Evolutionary conservation across 30 jellyfish, hydroid and myxozoan genomes (phyloP).

Genomic region (Turritopsis rubra): DNA sequence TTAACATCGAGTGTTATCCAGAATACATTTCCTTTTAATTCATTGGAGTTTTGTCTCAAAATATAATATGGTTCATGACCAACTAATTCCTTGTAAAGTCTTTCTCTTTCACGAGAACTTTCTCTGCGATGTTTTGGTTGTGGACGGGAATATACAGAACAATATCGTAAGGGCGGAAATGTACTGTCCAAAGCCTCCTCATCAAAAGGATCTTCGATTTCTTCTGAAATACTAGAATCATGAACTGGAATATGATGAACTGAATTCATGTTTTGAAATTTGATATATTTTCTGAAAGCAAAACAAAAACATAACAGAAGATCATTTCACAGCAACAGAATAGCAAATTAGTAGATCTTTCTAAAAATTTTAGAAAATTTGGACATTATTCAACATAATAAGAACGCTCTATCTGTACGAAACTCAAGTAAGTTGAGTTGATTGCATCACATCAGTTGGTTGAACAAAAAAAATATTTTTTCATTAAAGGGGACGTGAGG

Average conservation of each 20-base stretch:
- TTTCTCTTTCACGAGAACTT: slow-evolving; percentile 31
- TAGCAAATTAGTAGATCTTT: too few species aligned
- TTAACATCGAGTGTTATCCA: slow-evolving; percentile 34
- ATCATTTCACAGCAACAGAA: neutral
- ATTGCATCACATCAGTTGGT: too few species aligned
- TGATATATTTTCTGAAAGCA: neutral
- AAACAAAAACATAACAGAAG: neutral
- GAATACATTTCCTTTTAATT: slow-evolving; percentile 4
- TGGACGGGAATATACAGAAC: slow-evolving; percentile 20
- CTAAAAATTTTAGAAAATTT: too few species aligned
- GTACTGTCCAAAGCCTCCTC: slow-evolving; percentile 36
- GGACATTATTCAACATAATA: too few species aligned
- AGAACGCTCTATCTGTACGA: too few species aligned
- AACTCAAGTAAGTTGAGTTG: too few species aligned
- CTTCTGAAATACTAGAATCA: slow-evolving; percentile 9
- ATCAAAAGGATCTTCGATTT: slow-evolving; percentile 27
- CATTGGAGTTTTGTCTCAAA: neutral
- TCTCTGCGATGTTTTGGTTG: slow-evolving; percentile 21
- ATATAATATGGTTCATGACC: slow-evolving; percentile 38
- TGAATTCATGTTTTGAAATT: slow-evolving; percentile 12
- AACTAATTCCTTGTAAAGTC: slow-evolving; percentile 30
- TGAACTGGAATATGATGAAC: slow-evolving; percentile 20
- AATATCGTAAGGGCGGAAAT: slow-evolving; percentile 46
- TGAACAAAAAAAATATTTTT: too few species aligned
- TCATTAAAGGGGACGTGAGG: too few species aligned